Evolutionary conservation across 2,113 vertebrate genomes (phyloP).

Genomic region (Eulemur macaco): DNA sequence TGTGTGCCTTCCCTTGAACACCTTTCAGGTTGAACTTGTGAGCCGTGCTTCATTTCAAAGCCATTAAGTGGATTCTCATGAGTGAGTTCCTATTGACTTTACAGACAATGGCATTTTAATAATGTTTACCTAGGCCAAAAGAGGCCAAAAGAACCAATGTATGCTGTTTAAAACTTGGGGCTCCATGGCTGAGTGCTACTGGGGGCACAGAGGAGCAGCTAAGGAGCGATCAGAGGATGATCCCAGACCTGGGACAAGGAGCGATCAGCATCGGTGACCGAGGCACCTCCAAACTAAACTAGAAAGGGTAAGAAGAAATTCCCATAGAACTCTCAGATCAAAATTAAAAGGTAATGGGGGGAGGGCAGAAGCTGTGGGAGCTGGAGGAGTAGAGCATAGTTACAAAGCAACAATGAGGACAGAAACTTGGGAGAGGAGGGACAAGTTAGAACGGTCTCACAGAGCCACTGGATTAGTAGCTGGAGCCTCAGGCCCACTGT

Average conservation of each 20-base stretch:
- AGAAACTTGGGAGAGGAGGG: neutral
- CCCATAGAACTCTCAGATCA: neutral
- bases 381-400: neutral
- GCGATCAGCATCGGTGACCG: accelerated
- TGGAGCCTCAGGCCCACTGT: neutral
- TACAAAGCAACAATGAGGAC: neutral
- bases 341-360: neutral
- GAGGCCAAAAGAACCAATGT: neutral
- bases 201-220: accelerated
- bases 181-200: neutral
- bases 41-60: neutral
- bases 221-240: neutral
- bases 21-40: neutral
- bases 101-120: conserved; percentile 2
- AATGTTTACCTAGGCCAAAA: neutral
- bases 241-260: neutral
- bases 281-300: neutral
- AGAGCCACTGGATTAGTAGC: neutral
- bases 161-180: neutral
- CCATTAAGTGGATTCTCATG: neutral
- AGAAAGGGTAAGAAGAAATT: neutral
- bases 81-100: conserved; percentile 26
- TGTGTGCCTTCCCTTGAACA: neutral
- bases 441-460: neutral
- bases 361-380: neutral